A percentile compares a stretch with the other conserved stretches of the same genome.
Evolutionary conservation across 2,888 invertebrate species (phyloP).

Genomic region (Nomada goodeniana): DNA sequence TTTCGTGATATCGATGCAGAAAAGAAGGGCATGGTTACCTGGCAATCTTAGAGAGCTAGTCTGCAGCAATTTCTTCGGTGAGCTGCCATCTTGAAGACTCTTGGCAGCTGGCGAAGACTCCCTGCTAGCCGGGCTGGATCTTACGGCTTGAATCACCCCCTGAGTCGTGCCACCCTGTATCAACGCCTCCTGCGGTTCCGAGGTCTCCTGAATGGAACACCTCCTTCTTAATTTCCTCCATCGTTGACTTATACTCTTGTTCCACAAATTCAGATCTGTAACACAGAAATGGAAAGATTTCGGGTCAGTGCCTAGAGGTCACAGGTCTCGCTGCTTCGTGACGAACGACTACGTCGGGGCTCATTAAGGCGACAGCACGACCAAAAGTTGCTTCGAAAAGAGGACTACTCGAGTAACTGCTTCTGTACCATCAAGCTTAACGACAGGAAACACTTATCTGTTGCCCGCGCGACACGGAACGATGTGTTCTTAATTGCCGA

Average conservation of each 20-base stretch:
- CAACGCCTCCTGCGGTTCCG: slow-evolving; percentile 85
- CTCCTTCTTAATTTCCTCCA: slow-evolving; percentile 90
- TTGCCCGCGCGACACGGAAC: slow-evolving; percentile 47
- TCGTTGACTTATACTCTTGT: slow-evolving; percentile 90
- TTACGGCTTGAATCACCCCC: slow-evolving; percentile 76
- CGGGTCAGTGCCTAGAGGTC: slow-evolving; percentile 1
- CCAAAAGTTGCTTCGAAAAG: slow-evolving; percentile 12
- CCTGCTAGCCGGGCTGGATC: slow-evolving; percentile 81
- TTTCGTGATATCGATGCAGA: neutral
- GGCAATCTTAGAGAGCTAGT: slow-evolving; percentile 85
- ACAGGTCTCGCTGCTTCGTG: slow-evolving; percentile 30
- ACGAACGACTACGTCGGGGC: slow-evolving; percentile 5
- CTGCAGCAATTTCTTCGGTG: slow-evolving; percentile 80
- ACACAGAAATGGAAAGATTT: slow-evolving; percentile 5
- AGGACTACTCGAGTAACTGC: slow-evolving; percentile 3
- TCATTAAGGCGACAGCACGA: slow-evolving; percentile 10
- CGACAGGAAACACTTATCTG: slow-evolving; percentile 66
- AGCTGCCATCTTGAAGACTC: slow-evolving; percentile 77
- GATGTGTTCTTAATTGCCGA: slow-evolving; percentile 55
- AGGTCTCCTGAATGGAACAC: slow-evolving; percentile 86
- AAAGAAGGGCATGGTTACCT: slow-evolving; percentile 69
- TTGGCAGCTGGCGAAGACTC: slow-evolving; percentile 82
- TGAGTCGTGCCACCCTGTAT: slow-evolving; percentile 83
- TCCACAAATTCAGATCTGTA: slow-evolving; percentile 89
- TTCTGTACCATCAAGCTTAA: slow-evolving; percentile 51